phyloP scores from a whole-genome alignment of 2,113 vertebrate genomes.

The Chaetodon trifascialis region DNA sequence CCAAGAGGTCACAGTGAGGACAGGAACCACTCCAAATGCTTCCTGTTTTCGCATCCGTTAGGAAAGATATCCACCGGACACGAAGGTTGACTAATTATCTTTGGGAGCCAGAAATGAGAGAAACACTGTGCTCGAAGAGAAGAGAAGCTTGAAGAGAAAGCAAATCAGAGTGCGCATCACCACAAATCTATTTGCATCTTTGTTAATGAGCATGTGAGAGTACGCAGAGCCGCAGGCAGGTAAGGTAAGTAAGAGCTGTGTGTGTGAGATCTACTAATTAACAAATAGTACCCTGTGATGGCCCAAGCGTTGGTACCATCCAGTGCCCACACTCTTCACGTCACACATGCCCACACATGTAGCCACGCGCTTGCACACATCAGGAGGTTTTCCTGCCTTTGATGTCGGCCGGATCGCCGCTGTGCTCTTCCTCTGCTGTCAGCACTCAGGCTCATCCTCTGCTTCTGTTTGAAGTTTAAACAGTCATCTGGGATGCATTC shows the following conservation, averaged over 20 bases:
- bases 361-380: conserved; percentile 1
- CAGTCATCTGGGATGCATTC: conserved; percentile 33
- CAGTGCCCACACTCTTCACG: not conserved
- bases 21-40: conserved; percentile 30
- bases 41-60: conserved; percentile 14
- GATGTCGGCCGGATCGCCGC: conserved; percentile 28
- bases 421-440: conserved; percentile 32
- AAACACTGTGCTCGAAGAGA: not conserved
- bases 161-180: not conserved
- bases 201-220: conserved; percentile 10
- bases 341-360: conserved; percentile 1
- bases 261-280: conserved; percentile 31
- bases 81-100: conserved; percentile 24
- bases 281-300: not conserved
- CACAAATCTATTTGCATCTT: not conserved
- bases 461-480: conserved; percentile 56
- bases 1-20: conserved; percentile 12
- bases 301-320: not conserved
- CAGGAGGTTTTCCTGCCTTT: conserved; percentile 23
- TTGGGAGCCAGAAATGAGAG: not conserved
- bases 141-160: conserved; percentile 3
- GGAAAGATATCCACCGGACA: conserved; percentile 4
- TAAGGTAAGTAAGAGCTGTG: not conserved
- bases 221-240: not conserved
- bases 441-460: conserved; percentile 13